Base-by-base conservation (phyloP, 1,140 invertebrate genomes). In the Drosophila albomicans region DNA sequence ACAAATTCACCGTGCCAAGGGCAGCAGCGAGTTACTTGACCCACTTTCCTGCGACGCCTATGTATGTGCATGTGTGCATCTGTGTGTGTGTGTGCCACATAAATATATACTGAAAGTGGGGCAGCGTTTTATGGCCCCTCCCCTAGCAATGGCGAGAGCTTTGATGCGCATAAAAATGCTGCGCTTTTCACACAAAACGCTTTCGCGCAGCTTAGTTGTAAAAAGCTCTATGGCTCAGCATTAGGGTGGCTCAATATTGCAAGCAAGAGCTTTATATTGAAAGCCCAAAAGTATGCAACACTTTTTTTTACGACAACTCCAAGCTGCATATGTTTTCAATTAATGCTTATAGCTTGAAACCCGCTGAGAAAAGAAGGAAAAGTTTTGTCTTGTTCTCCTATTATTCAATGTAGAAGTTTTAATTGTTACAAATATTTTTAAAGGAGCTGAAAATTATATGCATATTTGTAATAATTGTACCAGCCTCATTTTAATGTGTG, bases 1-100 rank as follows among this genome's bases (percentile, higher is more conserved):
- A 85, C 81, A 78, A 85, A 85, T 59, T 54, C 25, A 57, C 15
- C 61, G 66, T 68, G 78, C 69, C 81, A 85, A 85, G 52, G 74
- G 69, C 81, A 77, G 58, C 65, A 51, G 30, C 56, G 38, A 48
- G 64, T 78, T 49, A 70, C 69, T 84, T 85, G 81, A 85, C 81
- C 81, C 48, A 85, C 61, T 73, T 85, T 74, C 20, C 8, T 7
- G 25, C n/a, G n/a, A 16, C 25, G 35, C 11, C 1, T 28, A 30
- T 61, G 38, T 28, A 30, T 61, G 38, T 30, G 5, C 11, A 10
- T 49, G 13, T 49, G 30, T 62, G 15, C 13, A 8, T 25, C 20
- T 58, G 56, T 58, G 35, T 30, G 6, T 61, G 54, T 64, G 35
- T 38, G 35, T 10, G 35, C 30, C 30, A 38, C 35, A 38, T 38